A percentile compares a stretch with the other conserved stretches of the same genome.
These are phyloP conservation scores for Dryococelus australis DNA, from an alignment of 2,888 invertebrate species.

Conservation along the genomic window DNA sequence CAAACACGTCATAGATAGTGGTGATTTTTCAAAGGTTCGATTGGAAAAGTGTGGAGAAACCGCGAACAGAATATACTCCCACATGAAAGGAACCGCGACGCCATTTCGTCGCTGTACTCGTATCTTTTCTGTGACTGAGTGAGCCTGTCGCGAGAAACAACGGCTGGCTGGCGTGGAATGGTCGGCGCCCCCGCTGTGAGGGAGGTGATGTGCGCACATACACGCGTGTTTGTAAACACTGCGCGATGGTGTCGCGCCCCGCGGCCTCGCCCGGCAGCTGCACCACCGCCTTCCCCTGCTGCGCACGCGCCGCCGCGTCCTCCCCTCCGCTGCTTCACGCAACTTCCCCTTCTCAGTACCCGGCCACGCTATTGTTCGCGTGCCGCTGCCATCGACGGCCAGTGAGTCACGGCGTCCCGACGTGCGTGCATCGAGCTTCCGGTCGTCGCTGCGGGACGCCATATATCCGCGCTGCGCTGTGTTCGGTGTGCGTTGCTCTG, in stretches of 20 bases:
- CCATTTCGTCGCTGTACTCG: no score
- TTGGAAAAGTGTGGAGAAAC: no score
- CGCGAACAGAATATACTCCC: no score
- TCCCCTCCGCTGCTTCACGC: background rate
- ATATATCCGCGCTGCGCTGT: background rate
- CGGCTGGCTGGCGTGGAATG: no score
- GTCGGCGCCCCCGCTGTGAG: background rate
- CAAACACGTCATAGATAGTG: no score
- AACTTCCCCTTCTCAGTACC: background rate
- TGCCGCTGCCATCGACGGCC: background rate
- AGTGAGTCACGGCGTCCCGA: constrained; percentile 21
- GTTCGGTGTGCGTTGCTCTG: background rate
- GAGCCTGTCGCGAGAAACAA: no score
- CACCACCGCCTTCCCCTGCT: background rate
- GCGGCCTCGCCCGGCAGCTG: background rate
- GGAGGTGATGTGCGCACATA: background rate
- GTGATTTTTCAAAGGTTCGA: no score
- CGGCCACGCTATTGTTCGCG: background rate
- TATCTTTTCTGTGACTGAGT: no score
- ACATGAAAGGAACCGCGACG: no score
- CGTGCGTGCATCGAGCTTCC: background rate
- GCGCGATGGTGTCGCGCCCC: background rate
- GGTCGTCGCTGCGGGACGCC: background rate
- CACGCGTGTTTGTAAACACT: background rate
- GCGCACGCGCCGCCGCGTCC: constrained; percentile 19